Percentiles rank a stretch among this genome's conserved stretches.
phyloP scores from a whole-genome alignment of 2,797 vertebrate species.

The Antrozous pallidus region DNA sequence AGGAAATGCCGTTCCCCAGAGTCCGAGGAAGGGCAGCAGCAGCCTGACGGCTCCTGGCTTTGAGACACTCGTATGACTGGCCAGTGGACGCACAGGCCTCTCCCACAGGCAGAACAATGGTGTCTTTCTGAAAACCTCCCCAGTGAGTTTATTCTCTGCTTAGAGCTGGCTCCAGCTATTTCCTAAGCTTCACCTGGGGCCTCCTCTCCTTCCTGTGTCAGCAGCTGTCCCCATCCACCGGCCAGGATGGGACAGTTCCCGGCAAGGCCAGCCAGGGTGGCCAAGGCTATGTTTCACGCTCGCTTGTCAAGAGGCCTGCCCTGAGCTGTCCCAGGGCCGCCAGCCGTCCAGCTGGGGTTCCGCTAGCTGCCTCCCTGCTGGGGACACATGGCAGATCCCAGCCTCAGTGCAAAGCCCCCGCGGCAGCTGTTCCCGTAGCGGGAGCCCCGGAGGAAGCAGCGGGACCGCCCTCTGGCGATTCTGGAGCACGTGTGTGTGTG shows the following conservation, averaged over 20 bases:
- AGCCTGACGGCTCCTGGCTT: not conserved
- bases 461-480: not conserved
- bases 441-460: not conserved
- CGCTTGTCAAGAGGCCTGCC: not conserved
- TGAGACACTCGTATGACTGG: not conserved
- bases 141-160: not conserved
- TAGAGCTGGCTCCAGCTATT: not conserved
- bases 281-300: not conserved
- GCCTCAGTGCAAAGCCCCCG: not conserved
- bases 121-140: not conserved
- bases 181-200: conserved; percentile 26
- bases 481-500: not conserved
- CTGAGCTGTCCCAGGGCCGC: not conserved
- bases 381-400: not conserved
- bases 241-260: not conserved
- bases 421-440: not conserved
- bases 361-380: not conserved
- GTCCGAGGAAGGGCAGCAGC: not conserved
- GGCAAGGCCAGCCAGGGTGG: conserved; percentile 18
- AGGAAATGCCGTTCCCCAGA: not conserved
- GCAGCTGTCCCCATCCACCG: not conserved
- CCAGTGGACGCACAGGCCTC: not conserved
- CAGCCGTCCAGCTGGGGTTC: conserved; percentile 13
- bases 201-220: not conserved
- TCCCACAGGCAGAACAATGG: not conserved